A percentile compares a stretch with the other conserved stretches of the same genome.
Conservation (phyloP, 2,888 invertebrate genomes). For the Nephrotoma appendiculata region DNA sequence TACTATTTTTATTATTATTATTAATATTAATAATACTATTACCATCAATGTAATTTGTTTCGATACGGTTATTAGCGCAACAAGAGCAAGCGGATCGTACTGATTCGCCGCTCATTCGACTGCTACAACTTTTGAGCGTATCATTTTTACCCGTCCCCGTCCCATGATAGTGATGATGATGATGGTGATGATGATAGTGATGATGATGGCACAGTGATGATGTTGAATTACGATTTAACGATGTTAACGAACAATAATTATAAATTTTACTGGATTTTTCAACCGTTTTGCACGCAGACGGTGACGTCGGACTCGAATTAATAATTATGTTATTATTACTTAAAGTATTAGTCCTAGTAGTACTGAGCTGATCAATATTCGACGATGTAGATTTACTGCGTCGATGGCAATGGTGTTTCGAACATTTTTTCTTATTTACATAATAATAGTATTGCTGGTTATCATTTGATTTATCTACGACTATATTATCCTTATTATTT, state of each 20-base stretch:
- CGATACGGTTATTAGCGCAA: background rate
- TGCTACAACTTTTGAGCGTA: background rate
- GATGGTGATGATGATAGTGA: conserved; percentile 9
- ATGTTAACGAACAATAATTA: conserved; percentile 15
- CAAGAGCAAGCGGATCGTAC: background rate
- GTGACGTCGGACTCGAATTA: conserved; percentile 19
- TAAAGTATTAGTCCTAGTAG: background rate
- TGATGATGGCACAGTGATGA: conserved; percentile 12
- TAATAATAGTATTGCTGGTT: conserved; percentile 7
- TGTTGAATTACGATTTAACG: conserved; percentile 15
- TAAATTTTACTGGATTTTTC: conserved; percentile 13
- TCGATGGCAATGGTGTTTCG: conserved; percentile 19
- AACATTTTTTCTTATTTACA: conserved; percentile 6
- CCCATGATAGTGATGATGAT: conserved; percentile 11
- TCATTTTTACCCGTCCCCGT: background rate
- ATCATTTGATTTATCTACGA: conserved; percentile 1
- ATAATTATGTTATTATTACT: background rate
- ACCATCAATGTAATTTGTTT: background rate
- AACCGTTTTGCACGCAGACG: conserved; percentile 15
- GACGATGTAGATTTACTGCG: conserved; percentile 18
- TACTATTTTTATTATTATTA: background rate
- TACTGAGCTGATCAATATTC: background rate
- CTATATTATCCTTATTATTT: background rate
- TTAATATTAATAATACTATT: background rate
- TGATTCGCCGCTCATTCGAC: background rate